Percentiles rank a stretch among this genome's conserved stretches.
phyloP scores from a whole-genome alignment of 2,888 invertebrate species.

The Hydraecia micacea region DNA sequence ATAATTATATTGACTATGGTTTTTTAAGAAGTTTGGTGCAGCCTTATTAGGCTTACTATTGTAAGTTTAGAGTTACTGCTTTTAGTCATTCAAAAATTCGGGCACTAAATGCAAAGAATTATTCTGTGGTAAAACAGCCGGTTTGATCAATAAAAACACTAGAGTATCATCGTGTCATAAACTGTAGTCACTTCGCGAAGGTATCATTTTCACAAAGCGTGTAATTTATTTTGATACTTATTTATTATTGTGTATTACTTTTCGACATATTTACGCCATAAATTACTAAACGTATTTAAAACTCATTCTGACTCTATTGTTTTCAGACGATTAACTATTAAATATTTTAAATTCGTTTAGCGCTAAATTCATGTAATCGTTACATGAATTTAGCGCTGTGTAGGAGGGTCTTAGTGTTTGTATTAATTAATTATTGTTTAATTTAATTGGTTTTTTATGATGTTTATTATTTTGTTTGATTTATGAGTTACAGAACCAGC shows the following conservation, averaged over 20 bases:
- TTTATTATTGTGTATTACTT: neutral
- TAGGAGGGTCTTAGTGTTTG: neutral
- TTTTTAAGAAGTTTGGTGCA: neutral
- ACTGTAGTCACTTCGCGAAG: neutral
- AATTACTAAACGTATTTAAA: neutral
- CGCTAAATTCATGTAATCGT: neutral
- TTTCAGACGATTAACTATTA: neutral
- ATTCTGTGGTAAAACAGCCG: neutral
- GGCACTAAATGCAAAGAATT: neutral
- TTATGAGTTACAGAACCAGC: neutral
- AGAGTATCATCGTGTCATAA: neutral
- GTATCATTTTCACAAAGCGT: neutral
- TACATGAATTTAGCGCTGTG: neutral
- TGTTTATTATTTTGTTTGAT: slow-evolving; percentile 1
- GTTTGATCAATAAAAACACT: neutral
- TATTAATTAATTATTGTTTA: neutral
- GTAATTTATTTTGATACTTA: neutral
- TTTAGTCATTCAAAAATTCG: neutral
- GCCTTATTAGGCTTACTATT: too few species aligned
- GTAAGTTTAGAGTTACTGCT: neutral
- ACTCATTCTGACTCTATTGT: neutral
- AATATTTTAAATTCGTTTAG: neutral
- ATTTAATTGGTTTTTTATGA: neutral
- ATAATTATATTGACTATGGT: neutral
- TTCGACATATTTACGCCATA: neutral